These are phyloP conservation scores for Corythornis cristatus DNA, from an alignment of 2,113 vertebrate genomes.

Conservation along the genomic window DNA sequence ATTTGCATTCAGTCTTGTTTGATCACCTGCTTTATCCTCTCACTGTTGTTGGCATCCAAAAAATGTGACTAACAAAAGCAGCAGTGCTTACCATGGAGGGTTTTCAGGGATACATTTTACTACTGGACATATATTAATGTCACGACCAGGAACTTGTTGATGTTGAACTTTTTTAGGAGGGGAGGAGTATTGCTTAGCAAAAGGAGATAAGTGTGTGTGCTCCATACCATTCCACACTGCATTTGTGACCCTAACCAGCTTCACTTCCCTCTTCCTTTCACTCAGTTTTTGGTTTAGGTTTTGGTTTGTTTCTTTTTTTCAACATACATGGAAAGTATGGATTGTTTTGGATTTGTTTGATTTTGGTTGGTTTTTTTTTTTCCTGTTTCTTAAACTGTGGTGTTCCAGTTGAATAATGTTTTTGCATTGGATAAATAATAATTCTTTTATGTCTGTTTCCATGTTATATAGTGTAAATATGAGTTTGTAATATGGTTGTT, in stretches of 20 bases:
- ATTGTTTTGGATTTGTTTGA: not conserved
- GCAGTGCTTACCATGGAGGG: not conserved
- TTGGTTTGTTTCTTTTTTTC: not conserved
- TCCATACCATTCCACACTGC: conserved; percentile 47
- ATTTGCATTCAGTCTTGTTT: not conserved
- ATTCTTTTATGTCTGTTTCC: conserved; percentile 21
- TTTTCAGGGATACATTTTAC: not conserved
- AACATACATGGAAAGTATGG: not conserved
- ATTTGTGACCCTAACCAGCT: conserved; percentile 26
- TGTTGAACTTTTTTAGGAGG: not conserved
- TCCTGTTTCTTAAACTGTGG: conserved; percentile 9
- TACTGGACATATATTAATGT: not conserved
- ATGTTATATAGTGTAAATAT: conserved; percentile 44
- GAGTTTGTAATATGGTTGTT: conserved; percentile 30
- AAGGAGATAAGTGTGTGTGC: not conserved
- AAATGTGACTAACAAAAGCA: not conserved
- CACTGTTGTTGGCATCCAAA: not conserved
- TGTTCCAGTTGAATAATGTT: conserved; percentile 32
- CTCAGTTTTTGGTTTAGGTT: not conserved
- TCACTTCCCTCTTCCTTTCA: conserved; percentile 38
- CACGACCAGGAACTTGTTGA: not conserved
- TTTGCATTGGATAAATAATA: not conserved
- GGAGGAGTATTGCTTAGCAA: not conserved
- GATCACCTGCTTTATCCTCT: not conserved
- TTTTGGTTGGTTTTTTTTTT: not conserved